Base-by-base conservation (phyloP, 2,797 vertebrate species). In the Dicrostonyx torquatus region DNA sequence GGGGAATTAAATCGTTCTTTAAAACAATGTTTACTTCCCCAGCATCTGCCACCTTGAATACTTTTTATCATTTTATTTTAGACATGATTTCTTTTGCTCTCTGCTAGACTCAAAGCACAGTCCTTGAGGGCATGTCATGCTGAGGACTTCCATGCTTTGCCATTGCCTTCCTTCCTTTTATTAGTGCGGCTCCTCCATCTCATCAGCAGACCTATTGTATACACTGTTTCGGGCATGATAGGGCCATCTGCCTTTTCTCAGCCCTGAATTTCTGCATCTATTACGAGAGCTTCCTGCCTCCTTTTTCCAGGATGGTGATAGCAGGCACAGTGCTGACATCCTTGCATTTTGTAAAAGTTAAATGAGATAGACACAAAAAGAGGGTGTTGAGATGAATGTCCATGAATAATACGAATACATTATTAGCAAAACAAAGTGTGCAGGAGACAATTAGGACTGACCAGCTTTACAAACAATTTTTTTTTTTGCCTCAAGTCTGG, bases 111-210 rank as follows among this genome's bases (percentile, higher is more conserved):
- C 10, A 64, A 37, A 43, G 26, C 9, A 45, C 2, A 75, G 13
- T 48, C 26, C 68, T 91, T 87, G 20, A 9, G 76, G 40, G 2
- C 20, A 80, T 95, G 90, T 58, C 12, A 90, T 77, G 77, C 34
- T 75, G 55, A 95, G 91, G 43, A 64, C 60, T 13, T 82, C 10
- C 6, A 53, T 31, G 3, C 22, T 87, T 79, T 80, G 68, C 34
- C 58, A 31, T 48, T 68, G 22, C 3, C 6, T 87, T 55, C 37
- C 8, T 72, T 87, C 77, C 22, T 89, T 26, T 90, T 85, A 58
- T 76, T 53, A 53, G n/a, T 66, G 5, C 11, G 5, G 34, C 9
- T n/a, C 75, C 6, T 14, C 5, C 31, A 7, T 40, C 76, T 15
- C 34, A 58, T 76, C 45, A 40, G n/a, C 37, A 45, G 9, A 66